Evolutionary conservation across 2,113 vertebrate genomes (phyloP).

Genomic region (Neolamprologus longior): DNA sequence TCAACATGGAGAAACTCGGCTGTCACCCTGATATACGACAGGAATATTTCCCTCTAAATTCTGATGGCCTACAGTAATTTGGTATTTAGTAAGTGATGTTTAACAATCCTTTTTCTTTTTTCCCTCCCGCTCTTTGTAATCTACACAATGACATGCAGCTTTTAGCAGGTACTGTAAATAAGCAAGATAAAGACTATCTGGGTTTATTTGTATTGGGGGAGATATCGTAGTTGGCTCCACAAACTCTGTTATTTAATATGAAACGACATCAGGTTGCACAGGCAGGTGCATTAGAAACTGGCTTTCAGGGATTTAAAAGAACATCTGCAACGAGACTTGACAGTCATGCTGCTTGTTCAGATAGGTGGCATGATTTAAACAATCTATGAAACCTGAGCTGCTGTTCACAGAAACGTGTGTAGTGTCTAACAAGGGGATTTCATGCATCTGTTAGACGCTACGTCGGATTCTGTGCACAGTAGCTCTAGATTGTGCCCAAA

Average conservation of each 20-base stretch:
- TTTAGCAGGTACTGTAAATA: conserved; percentile 20
- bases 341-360: not conserved
- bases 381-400: not conserved
- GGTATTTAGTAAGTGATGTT: conserved; percentile 59
- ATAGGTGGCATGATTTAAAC: not conserved
- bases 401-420: not conserved
- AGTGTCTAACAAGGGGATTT: not conserved
- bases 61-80: conserved; percentile 49
- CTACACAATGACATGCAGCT: not conserved
- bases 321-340: not conserved
- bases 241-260: not conserved
- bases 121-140: not conserved
- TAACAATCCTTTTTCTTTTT: conserved; percentile 26
- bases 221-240: not conserved
- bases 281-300: not conserved
- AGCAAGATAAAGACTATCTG: not conserved
- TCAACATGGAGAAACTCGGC: conserved; percentile 30
- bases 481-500: not conserved
- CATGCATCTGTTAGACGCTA: not conserved
- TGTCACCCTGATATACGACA: conserved; percentile 55
- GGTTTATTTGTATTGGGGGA: not conserved
- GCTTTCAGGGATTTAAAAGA: not conserved
- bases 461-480: not conserved
- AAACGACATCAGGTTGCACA: not conserved
- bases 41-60: conserved; percentile 25